Conservation (phyloP, 2,113 vertebrate genomes). For the Atrichornis clamosus region DNA sequence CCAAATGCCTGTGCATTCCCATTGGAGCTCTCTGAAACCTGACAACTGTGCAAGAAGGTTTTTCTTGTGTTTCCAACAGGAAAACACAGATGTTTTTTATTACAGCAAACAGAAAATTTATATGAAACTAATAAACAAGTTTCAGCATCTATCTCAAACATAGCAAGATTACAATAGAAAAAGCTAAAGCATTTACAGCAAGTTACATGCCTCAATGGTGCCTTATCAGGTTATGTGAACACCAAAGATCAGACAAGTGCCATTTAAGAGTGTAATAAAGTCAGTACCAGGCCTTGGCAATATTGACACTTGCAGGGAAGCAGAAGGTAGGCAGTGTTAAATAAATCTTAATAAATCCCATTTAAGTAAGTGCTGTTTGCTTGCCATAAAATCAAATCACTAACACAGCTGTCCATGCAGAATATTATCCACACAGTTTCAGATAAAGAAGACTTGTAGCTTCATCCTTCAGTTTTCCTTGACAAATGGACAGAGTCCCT, state of each 20-base stretch:
- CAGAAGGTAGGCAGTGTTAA: conserved; percentile 5
- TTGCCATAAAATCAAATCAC: background rate
- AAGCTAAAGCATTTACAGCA: background rate
- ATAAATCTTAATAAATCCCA: background rate
- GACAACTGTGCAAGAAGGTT: background rate
- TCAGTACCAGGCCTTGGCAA: background rate
- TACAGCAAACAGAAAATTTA: background rate
- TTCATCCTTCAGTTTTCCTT: background rate
- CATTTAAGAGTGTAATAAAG: background rate
- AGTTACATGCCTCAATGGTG: background rate
- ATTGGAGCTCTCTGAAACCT: background rate
- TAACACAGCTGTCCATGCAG: background rate
- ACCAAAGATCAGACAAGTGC: background rate
- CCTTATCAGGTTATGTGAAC: background rate
- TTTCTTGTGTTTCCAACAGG: background rate
- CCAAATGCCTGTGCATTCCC: background rate
- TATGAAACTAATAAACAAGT: background rate
- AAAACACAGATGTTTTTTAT: background rate
- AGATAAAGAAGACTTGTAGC: background rate
- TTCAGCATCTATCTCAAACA: background rate
- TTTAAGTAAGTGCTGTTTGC: background rate
- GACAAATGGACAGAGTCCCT: background rate
- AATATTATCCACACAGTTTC: background rate
- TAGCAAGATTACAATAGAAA: background rate
- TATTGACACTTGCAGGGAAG: background rate